A percentile compares a stretch with the other conserved stretches of the same genome.
These are phyloP conservation scores for Nannobrachium achirus DNA, from an alignment of 2,113 vertebrate genomes.

Conservation along the genomic window DNA sequence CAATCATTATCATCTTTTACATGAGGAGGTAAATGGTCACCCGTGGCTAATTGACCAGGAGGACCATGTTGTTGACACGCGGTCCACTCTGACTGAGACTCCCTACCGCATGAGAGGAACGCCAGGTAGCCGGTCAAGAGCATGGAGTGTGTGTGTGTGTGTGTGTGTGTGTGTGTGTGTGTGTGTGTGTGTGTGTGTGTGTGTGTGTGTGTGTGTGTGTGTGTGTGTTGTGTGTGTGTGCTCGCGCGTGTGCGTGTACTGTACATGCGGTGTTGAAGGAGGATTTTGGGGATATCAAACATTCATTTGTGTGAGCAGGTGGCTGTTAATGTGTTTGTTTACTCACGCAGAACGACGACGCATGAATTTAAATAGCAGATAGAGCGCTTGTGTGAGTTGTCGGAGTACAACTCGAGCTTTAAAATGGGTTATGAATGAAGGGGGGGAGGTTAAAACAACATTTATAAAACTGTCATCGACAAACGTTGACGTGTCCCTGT, in stretches of 20 bases:
- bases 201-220: conserved; percentile 22
- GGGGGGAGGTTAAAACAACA: no score
- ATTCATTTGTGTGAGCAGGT: not conserved
- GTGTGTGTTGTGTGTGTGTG: conserved; percentile 2
- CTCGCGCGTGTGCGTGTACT: not conserved
- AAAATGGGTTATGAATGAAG: no score
- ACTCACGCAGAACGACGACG: no score
- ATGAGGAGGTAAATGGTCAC: conserved; percentile 68
- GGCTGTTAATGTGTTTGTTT: not conserved
- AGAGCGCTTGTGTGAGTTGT: no score
- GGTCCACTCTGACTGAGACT: conserved; percentile 51
- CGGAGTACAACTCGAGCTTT: no score
- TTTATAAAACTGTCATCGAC: no score
- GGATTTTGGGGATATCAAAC: no score
- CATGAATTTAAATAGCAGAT: no score
- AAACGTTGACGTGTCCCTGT: no score
- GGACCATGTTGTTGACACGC: no score
- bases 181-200: not conserved
- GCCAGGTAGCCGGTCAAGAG: conserved; percentile 48
- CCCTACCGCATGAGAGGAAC: conserved; percentile 37
- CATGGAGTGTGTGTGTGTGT: conserved; percentile 19
- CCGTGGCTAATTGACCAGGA: conserved; percentile 60
- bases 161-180: not conserved
- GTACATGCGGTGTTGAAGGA: no score
- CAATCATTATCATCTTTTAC: conserved; percentile 70